Evolutionary conservation across 1,140 invertebrate species (phyloP).

Genomic region (Drosophila parvula): DNA sequence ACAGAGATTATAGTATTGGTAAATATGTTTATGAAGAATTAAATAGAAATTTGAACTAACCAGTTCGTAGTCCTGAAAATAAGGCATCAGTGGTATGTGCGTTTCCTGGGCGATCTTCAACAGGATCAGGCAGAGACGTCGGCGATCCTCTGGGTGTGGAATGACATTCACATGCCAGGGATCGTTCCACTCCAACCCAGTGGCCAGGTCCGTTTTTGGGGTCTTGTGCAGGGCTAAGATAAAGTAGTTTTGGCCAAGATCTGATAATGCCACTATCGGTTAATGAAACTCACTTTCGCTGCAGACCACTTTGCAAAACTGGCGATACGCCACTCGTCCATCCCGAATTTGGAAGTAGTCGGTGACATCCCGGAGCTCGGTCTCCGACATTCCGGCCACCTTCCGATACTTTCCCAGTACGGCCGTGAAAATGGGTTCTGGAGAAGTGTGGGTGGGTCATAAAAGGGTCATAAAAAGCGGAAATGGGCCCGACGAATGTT

Average conservation of each 20-base stretch:
- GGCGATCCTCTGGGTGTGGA: constrained; percentile 86
- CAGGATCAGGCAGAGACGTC: constrained; percentile 87
- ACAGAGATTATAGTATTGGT: too few species aligned
- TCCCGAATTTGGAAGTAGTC: constrained; percentile 90
- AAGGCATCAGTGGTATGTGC: constrained; percentile 87
- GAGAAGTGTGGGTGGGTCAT: constrained; percentile 19
- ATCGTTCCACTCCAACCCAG: constrained; percentile 87
- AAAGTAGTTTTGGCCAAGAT: neutral
- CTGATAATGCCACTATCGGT: neutral
- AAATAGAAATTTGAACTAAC: constrained; percentile 73
- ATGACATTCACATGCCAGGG: constrained; percentile 86
- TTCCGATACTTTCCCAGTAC: constrained; percentile 87
- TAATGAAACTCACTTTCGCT: constrained; percentile 84
- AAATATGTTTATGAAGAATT: too few species aligned
- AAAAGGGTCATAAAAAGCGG: constrained; percentile 45
- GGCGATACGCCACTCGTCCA: constrained; percentile 88
- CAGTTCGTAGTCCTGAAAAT: constrained; percentile 91
- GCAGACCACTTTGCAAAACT: constrained; percentile 89
- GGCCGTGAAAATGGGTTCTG: constrained; percentile 89
- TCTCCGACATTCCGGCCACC: constrained; percentile 87
- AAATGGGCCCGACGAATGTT: constrained; percentile 19
- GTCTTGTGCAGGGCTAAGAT: constrained; percentile 77
- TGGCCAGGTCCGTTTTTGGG: constrained; percentile 84
- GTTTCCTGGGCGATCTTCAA: constrained; percentile 87
- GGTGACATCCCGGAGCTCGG: constrained; percentile 88